phyloP scores from a whole-genome alignment of 2,113 vertebrate species.

The Nannospalax galili region DNA sequence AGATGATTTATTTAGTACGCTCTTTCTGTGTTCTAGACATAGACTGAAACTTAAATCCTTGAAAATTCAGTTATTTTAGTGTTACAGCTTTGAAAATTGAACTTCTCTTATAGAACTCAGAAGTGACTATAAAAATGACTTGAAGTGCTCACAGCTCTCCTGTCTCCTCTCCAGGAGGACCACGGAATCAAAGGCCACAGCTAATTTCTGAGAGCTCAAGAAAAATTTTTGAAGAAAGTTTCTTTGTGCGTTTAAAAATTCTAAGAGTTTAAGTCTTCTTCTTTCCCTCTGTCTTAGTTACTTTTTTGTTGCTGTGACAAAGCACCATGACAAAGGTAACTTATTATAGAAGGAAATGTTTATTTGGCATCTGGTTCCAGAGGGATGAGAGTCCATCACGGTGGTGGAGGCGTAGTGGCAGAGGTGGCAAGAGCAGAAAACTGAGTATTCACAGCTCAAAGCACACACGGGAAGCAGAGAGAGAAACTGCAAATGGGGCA shows the following conservation, averaged over 20 bases:
- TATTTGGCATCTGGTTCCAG: no score
- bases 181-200: not conserved
- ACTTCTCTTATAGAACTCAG: not conserved
- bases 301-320: no score
- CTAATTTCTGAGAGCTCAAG: constrained; percentile 32
- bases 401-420: no score
- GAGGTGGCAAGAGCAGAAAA: no score
- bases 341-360: no score
- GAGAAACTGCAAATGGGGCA: no score
- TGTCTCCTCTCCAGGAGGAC: not conserved
- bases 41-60: constrained; percentile 15
- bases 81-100: constrained; percentile 44
- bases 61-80: constrained; percentile 43
- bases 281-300: not conserved
- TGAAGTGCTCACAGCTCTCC: not conserved
- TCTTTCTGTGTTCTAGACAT: not conserved
- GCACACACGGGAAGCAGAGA: no score
- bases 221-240: constrained; percentile 1
- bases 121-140: constrained; percentile 1
- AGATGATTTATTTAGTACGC: constrained; percentile 33
- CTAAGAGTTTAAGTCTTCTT: not conserved
- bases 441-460: no score
- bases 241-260: constrained; percentile 50
- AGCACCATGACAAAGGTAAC: no score
- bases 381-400: no score